Evolutionary conservation across 64 coral and sea anemone genomes (phyloP).

Genomic region (Acropora tenuis): DNA sequence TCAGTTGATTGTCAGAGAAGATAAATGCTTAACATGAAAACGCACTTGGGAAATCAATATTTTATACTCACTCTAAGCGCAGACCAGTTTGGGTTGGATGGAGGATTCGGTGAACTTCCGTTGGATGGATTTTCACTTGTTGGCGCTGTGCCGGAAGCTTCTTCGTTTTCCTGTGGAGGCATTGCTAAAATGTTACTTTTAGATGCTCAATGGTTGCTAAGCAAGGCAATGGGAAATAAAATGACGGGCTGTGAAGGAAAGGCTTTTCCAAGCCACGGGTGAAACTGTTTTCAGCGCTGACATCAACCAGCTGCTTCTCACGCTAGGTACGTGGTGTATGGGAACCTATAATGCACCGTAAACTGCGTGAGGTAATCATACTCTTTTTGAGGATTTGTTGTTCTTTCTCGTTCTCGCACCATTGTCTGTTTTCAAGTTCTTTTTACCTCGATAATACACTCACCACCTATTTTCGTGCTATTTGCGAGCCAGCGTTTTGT

Average conservation of each 20-base stretch:
- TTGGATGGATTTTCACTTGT: neutral
- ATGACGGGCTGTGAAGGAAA: neutral
- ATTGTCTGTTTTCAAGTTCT: no score
- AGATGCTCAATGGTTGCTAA: neutral
- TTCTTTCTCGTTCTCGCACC: no score
- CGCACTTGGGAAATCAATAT: neutral
- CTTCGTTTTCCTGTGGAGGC: slow-evolving; percentile 68
- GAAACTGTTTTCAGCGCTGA: neutral
- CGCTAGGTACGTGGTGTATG: no score
- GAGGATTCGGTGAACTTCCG: neutral
- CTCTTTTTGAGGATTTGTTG: no score
- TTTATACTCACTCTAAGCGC: slow-evolving; percentile 62
- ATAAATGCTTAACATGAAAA: neutral
- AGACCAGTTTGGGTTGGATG: slow-evolving; percentile 56
- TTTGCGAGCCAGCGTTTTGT: no score
- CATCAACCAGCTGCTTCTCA: slow-evolving; percentile 46
- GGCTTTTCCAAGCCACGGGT: neutral
- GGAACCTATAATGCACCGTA: no score
- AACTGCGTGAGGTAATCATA: no score
- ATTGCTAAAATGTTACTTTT: neutral
- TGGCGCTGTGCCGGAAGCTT: neutral
- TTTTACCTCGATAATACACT: no score
- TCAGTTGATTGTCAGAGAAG: no score
- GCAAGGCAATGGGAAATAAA: neutral
- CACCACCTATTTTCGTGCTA: no score